phyloP scores from a whole-genome alignment of 2,888 invertebrate genomes.

The Acrocera orbiculus region DNA sequence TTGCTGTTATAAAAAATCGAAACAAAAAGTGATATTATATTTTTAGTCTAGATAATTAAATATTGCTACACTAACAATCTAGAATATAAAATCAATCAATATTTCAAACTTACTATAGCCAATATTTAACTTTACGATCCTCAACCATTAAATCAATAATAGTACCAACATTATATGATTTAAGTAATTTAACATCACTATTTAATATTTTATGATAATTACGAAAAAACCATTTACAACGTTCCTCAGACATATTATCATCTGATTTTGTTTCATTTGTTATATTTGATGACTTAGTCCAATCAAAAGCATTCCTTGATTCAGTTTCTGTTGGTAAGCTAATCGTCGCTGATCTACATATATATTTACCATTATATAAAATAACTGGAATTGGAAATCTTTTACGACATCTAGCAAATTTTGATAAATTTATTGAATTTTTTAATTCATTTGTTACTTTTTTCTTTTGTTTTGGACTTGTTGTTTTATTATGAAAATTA shows the following conservation, averaged over 20 bases:
- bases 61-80: not conserved
- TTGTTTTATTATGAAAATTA: too few relatives aligned
- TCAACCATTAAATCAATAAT: conserved; percentile 74
- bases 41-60: too few relatives aligned
- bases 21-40: too few relatives aligned
- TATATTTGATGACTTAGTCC: not conserved
- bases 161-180: conserved; percentile 48
- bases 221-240: too few relatives aligned
- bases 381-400: conserved; percentile 64
- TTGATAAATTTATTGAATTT: conserved; percentile 46
- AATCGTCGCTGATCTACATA: conserved; percentile 57
- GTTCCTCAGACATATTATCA: conserved; percentile 23
- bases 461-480: too few relatives aligned
- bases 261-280: conserved; percentile 6
- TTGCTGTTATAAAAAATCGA: too few relatives aligned
- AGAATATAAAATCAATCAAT: conserved; percentile 2
- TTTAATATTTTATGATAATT: conserved; percentile 27
- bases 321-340: conserved; percentile 58
- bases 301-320: conserved; percentile 43
- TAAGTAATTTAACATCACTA: conserved; percentile 49
- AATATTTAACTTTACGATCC: conserved; percentile 66
- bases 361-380: conserved; percentile 51
- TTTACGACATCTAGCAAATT: conserved; percentile 54
- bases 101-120: conserved; percentile 47
- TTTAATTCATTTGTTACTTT: conserved; percentile 40